Conservation (phyloP, 2,888 invertebrate species). For the Steinernema hermaphroditum region DNA sequence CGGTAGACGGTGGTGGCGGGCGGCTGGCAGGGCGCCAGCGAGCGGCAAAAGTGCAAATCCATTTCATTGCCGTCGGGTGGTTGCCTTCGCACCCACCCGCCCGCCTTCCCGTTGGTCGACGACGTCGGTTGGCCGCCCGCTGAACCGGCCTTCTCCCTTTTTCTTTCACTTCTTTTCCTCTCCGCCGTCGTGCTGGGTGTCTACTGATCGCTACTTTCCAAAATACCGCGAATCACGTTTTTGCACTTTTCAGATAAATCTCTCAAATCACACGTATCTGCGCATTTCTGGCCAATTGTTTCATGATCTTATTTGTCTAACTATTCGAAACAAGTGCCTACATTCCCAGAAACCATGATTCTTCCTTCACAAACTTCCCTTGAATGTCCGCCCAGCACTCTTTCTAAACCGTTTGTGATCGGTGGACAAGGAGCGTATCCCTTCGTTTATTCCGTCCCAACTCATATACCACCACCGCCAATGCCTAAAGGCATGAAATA, state of each 20-base stretch:
- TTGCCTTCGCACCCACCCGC: conserved; percentile 7
- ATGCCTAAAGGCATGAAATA: conserved; percentile 22
- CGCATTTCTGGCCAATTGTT: conserved; percentile 14
- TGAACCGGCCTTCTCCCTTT: conserved; percentile 28
- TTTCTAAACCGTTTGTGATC: conserved; percentile 16
- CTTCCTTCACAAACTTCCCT: neutral
- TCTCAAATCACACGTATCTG: neutral
- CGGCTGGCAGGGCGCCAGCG: conserved; percentile 18
- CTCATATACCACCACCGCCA: conserved; percentile 11
- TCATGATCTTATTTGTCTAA: conserved; percentile 1
- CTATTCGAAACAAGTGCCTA: conserved; percentile 15
- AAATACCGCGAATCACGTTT: conserved; percentile 13
- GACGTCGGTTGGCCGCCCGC: neutral
- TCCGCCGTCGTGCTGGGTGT: neutral
- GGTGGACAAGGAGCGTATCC: neutral
- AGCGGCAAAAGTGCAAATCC: conserved; percentile 26
- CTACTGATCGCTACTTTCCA: neutral
- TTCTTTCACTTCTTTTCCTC: conserved; percentile 15
- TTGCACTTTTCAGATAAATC: neutral
- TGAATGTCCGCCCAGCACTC: neutral
- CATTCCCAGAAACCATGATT: neutral
- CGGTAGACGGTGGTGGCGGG: conserved; percentile 1
- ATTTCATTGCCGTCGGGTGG: neutral
- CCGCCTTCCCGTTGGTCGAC: conserved; percentile 5
- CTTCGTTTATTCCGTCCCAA: neutral